These are phyloP conservation scores for Cricetomys ansorgei DNA, from an alignment of 2,113 vertebrate species.

Conservation along the genomic window DNA sequence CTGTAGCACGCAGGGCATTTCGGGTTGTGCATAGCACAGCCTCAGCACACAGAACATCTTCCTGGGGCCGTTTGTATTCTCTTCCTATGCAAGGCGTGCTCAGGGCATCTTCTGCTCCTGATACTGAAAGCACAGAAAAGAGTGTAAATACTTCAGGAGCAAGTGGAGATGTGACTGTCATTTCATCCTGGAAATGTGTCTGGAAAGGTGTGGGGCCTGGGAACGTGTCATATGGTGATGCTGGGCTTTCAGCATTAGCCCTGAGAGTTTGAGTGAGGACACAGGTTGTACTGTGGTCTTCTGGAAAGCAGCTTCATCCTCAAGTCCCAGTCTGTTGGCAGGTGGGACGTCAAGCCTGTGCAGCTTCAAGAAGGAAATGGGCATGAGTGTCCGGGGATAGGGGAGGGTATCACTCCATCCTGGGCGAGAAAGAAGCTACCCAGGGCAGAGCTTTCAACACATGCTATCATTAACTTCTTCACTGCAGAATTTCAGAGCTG, in stretches of 20 bases:
- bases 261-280: not conserved
- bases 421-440: not conserved
- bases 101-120: not conserved
- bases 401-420: not conserved
- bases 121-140: not conserved
- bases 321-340: not conserved
- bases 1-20: not conserved
- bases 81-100: not conserved
- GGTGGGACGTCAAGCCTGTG: not conserved
- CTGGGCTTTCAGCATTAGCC: not conserved
- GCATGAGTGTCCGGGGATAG: not conserved
- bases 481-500: not conserved
- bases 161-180: not conserved
- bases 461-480: not conserved
- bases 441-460: not conserved
- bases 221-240: not conserved
- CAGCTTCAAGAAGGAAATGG: no score
- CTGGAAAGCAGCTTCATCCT: not conserved
- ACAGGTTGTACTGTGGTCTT: rapidly evolving
- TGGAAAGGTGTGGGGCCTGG: not conserved
- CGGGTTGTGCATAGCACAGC: not conserved
- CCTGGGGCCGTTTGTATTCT: not conserved
- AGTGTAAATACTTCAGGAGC: not conserved
- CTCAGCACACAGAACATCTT: not conserved
- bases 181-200: not conserved